These are phyloP conservation scores for Apaloderma vittatum DNA, from an alignment of 2,113 vertebrate species.

Conservation along the genomic window DNA sequence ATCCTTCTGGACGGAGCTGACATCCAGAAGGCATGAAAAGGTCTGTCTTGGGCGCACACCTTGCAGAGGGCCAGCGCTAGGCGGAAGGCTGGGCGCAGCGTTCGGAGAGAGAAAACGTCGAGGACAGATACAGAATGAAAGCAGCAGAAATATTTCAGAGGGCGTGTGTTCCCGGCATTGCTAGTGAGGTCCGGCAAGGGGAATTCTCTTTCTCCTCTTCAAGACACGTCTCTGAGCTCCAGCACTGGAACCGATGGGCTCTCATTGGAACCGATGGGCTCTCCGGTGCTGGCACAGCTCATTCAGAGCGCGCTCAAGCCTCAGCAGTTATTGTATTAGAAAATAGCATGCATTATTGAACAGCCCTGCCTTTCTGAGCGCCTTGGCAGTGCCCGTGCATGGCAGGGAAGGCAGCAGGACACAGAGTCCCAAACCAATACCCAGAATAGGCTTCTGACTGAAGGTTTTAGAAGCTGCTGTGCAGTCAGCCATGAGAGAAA, in stretches of 20 bases:
- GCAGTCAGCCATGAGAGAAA: constrained; percentile 7
- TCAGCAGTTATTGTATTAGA: neutral
- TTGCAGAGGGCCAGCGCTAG: neutral
- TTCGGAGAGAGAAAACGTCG: neutral
- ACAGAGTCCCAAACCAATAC: neutral
- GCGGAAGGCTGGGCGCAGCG: neutral
- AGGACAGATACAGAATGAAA: neutral
- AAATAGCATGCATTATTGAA: constrained; percentile 1
- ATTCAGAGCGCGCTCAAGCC: neutral
- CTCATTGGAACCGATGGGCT: rapidly evolving
- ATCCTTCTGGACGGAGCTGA: neutral
- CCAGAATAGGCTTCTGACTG: neutral
- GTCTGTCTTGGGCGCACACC: rapidly evolving
- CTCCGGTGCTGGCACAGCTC: neutral
- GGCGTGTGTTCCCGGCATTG: neutral
- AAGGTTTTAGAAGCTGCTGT: neutral
- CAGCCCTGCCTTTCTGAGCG: neutral
- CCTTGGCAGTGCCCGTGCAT: neutral
- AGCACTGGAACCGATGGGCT: rapidly evolving
- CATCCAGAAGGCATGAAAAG: neutral
- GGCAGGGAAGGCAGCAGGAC: neutral
- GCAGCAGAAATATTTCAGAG: constrained; percentile 9
- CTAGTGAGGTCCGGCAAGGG: neutral
- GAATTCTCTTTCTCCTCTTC: neutral
- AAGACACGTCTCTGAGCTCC: neutral